Percentiles rank a stretch among this genome's conserved stretches.
Conservation (phyloP, 1,140 invertebrate species). For the Mactra quadrangularis region DNA sequence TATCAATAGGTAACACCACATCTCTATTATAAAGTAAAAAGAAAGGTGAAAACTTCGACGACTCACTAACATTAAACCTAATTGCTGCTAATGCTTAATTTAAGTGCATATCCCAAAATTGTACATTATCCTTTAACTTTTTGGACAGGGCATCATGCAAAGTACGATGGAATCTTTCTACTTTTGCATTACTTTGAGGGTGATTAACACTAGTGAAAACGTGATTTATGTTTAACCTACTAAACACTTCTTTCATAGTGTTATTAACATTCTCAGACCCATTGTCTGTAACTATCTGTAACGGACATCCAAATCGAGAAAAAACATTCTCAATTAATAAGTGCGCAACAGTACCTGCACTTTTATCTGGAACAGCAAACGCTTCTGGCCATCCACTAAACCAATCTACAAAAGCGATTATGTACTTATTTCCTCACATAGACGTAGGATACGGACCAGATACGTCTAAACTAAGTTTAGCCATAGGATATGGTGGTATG, state of each 20-base stretch:
- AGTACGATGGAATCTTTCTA: slow-evolving; percentile 29
- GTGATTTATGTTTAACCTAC: slow-evolving; percentile 40
- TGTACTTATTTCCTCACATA: too few relatives aligned
- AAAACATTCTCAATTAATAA: slow-evolving; percentile 35
- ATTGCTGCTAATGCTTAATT: slow-evolving; percentile 58
- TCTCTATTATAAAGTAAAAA: too few relatives aligned
- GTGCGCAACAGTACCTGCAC: slow-evolving; percentile 48
- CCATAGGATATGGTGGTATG: slow-evolving; percentile 43
- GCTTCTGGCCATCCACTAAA: slow-evolving; percentile 57
- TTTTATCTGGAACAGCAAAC: slow-evolving; percentile 50
- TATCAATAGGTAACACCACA: too few relatives aligned
- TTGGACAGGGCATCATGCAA: slow-evolving; percentile 19
- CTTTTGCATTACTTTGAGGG: slow-evolving; percentile 26
- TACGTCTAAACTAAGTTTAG: too few relatives aligned
- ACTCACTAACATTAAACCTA: too few relatives aligned
- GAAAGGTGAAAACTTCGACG: too few relatives aligned
- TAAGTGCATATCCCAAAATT: slow-evolving; percentile 25
- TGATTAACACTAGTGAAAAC: slow-evolving; percentile 23
- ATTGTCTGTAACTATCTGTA: too few relatives aligned
- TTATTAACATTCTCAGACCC: too few relatives aligned
- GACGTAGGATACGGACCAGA: slow-evolving; percentile 57
- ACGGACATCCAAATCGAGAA: too few relatives aligned
- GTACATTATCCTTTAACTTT: neutral
- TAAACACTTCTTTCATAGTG: slow-evolving; percentile 41
- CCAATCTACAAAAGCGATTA: slow-evolving; percentile 58